Evolutionary conservation across 2,113 vertebrate species (phyloP).

Genomic region (Glareola pratincola): DNA sequence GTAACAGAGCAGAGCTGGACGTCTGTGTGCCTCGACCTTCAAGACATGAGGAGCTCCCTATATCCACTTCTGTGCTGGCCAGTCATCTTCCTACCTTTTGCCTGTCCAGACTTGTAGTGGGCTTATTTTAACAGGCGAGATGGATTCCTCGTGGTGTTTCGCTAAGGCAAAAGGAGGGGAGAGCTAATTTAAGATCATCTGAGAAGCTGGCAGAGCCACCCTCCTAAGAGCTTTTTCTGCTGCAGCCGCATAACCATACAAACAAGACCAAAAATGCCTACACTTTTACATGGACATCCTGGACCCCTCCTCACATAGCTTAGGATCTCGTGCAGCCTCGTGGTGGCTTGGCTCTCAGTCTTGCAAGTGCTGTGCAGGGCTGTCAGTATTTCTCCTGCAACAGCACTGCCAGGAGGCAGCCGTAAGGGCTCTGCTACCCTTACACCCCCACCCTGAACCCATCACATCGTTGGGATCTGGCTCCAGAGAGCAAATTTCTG

Average conservation of each 20-base stretch:
- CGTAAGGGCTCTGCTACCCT: not conserved
- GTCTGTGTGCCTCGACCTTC: not conserved
- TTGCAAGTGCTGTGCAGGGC: not conserved
- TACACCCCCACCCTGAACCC: fast-evolving
- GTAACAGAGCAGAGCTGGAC: not conserved
- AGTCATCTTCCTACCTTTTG: not conserved
- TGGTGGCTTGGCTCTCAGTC: not conserved
- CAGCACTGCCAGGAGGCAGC: not conserved
- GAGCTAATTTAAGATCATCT: not conserved
- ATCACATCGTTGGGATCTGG: not conserved
- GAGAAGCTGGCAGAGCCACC: not conserved
- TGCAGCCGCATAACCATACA: not conserved
- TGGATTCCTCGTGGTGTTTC: not conserved
- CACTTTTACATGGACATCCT: not conserved
- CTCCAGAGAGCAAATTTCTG: not conserved
- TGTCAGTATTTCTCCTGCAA: not conserved
- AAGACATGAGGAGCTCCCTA: not conserved
- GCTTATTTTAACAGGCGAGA: not conserved
- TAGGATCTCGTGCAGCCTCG: not conserved
- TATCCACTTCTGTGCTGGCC: not conserved
- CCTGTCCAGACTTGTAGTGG: not conserved
- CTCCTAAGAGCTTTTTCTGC: not conserved
- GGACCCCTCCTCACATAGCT: not conserved
- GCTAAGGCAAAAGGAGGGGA: not conserved
- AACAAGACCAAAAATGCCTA: not conserved